phyloP scores from a whole-genome alignment of 2,797 vertebrate species.

The Sebastes matsubarae region DNA sequence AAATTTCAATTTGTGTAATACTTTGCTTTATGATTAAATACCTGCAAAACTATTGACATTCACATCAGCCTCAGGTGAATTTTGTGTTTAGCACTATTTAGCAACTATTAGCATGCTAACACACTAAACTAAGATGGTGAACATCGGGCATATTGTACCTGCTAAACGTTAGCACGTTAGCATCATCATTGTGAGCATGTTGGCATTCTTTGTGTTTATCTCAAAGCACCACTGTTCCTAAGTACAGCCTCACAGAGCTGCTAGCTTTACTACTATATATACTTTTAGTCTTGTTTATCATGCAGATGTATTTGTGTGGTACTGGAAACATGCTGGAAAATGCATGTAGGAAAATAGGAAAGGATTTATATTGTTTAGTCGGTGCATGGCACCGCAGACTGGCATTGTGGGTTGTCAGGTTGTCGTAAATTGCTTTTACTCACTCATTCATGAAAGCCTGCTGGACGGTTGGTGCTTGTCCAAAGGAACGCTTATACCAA shows the following conservation, averaged over 20 bases:
- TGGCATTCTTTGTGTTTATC: neutral
- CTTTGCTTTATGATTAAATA: neutral
- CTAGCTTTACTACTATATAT: neutral
- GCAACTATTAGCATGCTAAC: neutral
- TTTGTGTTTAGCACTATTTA: neutral
- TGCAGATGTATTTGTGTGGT: neutral
- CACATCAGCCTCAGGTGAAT: neutral
- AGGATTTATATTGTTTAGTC: neutral
- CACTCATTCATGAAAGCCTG: neutral
- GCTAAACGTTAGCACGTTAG: neutral
- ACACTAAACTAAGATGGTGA: neutral
- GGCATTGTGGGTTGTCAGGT: neutral
- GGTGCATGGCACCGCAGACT: neutral
- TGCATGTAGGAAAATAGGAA: neutral
- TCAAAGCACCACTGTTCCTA: neutral
- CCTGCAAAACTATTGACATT: neutral
- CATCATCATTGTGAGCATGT: neutral
- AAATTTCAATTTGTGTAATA: neutral
- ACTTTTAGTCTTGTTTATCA: neutral
- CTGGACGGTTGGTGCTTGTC: neutral
- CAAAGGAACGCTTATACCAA: slow-evolving; percentile 4
- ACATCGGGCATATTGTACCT: neutral
- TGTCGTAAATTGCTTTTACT: neutral
- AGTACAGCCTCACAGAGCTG: neutral
- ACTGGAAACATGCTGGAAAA: neutral